A percentile compares a stretch with the other conserved stretches of the same genome.
Evolutionary conservation across 2,797 vertebrate genomes (phyloP).

Genomic region (Karalla daura): DNA sequence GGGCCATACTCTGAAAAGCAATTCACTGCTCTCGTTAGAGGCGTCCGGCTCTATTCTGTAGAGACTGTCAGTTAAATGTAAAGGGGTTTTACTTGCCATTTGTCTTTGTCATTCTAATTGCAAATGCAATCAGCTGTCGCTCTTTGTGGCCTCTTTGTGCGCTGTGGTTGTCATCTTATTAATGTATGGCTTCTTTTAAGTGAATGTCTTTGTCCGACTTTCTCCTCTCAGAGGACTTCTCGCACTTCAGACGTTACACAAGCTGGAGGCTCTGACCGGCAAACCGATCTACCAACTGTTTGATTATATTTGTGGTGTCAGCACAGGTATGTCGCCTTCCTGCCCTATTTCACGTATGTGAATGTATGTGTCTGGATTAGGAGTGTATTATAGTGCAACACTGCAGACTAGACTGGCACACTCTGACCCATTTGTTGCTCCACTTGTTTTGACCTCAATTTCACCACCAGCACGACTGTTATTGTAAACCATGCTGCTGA

Average conservation of each 20-base stretch:
- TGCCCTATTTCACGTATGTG: conserved; percentile 44
- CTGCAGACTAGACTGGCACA: conserved; percentile 10
- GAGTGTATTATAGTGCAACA: conserved; percentile 16
- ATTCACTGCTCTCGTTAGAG: neutral
- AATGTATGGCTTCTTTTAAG: neutral
- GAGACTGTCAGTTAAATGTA: neutral
- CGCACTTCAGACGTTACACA: conserved; percentile 93
- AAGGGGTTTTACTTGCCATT: neutral
- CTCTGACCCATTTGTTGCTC: conserved; percentile 57
- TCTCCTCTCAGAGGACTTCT: conserved; percentile 89
- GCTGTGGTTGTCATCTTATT: neutral
- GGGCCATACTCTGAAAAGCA: neutral
- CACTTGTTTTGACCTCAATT: conserved; percentile 52
- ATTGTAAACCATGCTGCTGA: neutral
- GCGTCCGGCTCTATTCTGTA: too few relatives aligned
- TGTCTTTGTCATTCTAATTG: neutral
- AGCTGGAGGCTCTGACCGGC: conserved; percentile 92
- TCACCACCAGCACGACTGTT: neutral
- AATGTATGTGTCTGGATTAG: conserved; percentile 50
- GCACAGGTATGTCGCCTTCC: conserved; percentile 88
- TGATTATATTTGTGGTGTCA: conserved; percentile 98
- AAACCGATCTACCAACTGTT: conserved; percentile 95
- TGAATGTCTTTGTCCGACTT: conserved; percentile 6
- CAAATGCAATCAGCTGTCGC: neutral
- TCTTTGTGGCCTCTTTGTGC: neutral